Percentiles rank a stretch among this genome's conserved stretches.
These are phyloP conservation scores for Andrena cerasifolii DNA, from an alignment of 1,140 invertebrate species.

Conservation along the genomic window DNA sequence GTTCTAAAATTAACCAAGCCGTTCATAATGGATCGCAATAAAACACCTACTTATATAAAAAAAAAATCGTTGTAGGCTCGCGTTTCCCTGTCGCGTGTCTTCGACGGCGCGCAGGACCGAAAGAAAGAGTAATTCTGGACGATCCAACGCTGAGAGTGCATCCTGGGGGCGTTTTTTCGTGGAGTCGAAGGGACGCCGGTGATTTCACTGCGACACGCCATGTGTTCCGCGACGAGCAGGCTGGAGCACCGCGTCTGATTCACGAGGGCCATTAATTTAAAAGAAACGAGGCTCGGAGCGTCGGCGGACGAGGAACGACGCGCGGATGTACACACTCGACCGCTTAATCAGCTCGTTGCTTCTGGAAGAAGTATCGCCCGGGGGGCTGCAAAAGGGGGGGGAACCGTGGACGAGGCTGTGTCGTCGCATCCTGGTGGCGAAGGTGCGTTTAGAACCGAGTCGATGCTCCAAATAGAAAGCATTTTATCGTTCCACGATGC, in stretches of 20 bases:
- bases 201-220: slow-evolving; percentile 16
- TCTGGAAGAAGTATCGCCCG: slow-evolving; percentile 12
- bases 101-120: neutral
- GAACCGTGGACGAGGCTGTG: neutral
- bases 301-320: slow-evolving; percentile 36
- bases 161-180: neutral
- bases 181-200: neutral
- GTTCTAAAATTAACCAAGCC: too few relatives aligned
- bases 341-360: slow-evolving; percentile 61
- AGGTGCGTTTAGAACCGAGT: slow-evolving; percentile 9
- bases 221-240: neutral
- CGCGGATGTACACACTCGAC: slow-evolving; percentile 60
- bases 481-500: too few relatives aligned
- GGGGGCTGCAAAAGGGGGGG: slow-evolving; percentile 1
- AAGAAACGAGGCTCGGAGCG: slow-evolving; percentile 35
- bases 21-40: too few relatives aligned
- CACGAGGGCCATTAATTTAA: slow-evolving; percentile 63
- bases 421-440: neutral
- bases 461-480: too few relatives aligned
- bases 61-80: too few relatives aligned
- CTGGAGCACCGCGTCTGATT: slow-evolving; percentile 46
- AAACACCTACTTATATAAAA: too few relatives aligned
- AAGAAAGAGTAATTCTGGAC: slow-evolving; percentile 12
- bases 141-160: neutral
- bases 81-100: neutral